A percentile compares a stretch with the other conserved stretches of the same genome.
These are phyloP conservation scores for Polydrusus cervinus DNA, from an alignment of 2,888 invertebrate species.

Conservation along the genomic window DNA sequence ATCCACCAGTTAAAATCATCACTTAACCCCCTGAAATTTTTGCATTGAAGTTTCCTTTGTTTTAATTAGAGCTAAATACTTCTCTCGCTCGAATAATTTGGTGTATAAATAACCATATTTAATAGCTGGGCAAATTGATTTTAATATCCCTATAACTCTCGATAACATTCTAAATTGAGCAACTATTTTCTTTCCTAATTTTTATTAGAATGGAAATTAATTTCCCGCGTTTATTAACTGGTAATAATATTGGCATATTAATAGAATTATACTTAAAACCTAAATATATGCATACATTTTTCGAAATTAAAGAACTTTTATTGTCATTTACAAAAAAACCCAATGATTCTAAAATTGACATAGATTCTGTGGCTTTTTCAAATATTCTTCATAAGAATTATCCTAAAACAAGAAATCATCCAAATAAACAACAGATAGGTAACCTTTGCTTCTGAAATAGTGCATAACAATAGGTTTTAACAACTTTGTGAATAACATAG, in stretches of 20 bases:
- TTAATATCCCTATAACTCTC: neutral
- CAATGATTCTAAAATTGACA: neutral
- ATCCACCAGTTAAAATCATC: constrained; percentile 25
- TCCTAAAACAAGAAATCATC: constrained; percentile 53
- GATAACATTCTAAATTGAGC: constrained; percentile 5
- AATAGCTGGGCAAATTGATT: constrained; percentile 17
- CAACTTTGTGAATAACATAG: constrained; percentile 59
- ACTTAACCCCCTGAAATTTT: neutral
- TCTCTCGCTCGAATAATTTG: constrained; percentile 14
- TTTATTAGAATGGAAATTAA: neutral
- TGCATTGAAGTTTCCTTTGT: constrained; percentile 8
- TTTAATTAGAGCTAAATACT: constrained; percentile 20
- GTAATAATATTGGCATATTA: neutral
- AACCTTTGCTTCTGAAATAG: neutral
- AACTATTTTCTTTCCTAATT: too few species aligned
- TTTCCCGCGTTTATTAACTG: neutral
- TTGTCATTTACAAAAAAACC: neutral
- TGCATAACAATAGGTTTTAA: neutral
- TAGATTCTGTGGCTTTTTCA: neutral
- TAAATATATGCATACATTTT: neutral
- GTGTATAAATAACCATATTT: constrained; percentile 22
- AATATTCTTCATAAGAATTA: neutral
- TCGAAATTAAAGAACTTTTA: neutral
- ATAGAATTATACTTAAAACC: neutral
- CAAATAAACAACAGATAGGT: constrained; percentile 53